phyloP scores from a whole-genome alignment of 2,888 invertebrate genomes.

The Drosophila rubida region DNA sequence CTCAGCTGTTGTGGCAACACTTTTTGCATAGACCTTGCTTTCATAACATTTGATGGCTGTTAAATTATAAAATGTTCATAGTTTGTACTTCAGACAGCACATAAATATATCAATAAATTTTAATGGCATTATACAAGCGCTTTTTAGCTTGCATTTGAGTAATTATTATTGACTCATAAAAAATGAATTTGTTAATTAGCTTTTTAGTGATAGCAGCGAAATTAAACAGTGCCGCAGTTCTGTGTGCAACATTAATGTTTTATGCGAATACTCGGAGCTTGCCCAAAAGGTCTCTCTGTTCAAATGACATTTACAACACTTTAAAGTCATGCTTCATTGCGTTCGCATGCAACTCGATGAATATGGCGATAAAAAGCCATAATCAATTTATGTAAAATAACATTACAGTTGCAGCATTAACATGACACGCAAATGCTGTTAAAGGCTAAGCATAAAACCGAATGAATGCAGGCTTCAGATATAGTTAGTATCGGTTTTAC shows the following conservation, averaged over 20 bases:
- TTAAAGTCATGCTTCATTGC: neutral
- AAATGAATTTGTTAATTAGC: too few species aligned
- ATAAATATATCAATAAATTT: slow-evolving; percentile 2
- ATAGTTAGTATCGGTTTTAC: neutral
- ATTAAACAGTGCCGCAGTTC: too few species aligned
- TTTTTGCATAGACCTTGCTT: too few species aligned
- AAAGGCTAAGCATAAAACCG: neutral
- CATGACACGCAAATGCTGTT: slow-evolving; percentile 1
- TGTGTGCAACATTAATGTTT: too few species aligned
- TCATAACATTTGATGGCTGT: too few species aligned
- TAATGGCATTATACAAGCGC: neutral
- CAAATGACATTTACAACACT: neutral
- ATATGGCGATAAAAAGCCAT: neutral
- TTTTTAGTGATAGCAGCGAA: too few species aligned
- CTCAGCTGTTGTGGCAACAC: too few species aligned
- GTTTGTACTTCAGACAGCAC: neutral
- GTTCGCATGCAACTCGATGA: neutral
- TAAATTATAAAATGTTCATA: too few species aligned
- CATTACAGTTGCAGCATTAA: neutral
- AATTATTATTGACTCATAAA: too few species aligned
- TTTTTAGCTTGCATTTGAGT: too few species aligned
- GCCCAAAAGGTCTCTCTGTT: neutral
- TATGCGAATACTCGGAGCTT: neutral
- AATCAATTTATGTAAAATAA: neutral
- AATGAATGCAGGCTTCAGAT: too few species aligned